Evolutionary conservation across 2,888 invertebrate species (phyloP).

Genomic region (Apotomis turbidana): DNA sequence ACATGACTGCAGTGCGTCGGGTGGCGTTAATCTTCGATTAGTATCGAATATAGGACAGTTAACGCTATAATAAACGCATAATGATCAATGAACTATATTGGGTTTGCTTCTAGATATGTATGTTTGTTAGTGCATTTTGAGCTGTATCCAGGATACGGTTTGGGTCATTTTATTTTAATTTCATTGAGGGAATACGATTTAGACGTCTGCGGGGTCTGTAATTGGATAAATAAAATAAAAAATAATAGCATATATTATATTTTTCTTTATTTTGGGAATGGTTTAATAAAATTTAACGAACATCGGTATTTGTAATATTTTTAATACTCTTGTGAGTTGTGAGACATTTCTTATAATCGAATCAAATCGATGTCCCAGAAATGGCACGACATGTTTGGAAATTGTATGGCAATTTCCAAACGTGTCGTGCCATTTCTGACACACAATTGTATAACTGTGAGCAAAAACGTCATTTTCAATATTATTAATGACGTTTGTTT

Average conservation of each 20-base stretch:
- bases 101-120: neutral
- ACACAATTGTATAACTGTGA: too few species aligned
- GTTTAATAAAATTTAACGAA: too few species aligned
- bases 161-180: neutral
- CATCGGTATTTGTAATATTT: too few species aligned
- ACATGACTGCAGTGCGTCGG: constrained; percentile 14
- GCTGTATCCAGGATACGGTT: neutral
- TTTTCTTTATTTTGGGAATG: neutral
- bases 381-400: too few species aligned
- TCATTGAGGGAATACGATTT: neutral
- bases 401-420: too few species aligned
- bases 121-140: neutral
- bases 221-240: constrained; percentile 26
- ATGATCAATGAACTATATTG: neutral
- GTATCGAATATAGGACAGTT: constrained; percentile 32
- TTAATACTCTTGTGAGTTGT: too few species aligned
- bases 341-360: too few species aligned
- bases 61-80: constrained; percentile 33
- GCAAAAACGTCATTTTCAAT: too few species aligned
- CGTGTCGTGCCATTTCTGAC: too few species aligned
- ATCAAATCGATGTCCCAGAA: too few species aligned
- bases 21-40: constrained; percentile 25
- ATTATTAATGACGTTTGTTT: neutral
- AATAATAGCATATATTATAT: constrained; percentile 2
- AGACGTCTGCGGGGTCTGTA: neutral